These are phyloP conservation scores for Oreocharis arfaki DNA, from an alignment of 2,113 vertebrate species.

Conservation along the genomic window DNA sequence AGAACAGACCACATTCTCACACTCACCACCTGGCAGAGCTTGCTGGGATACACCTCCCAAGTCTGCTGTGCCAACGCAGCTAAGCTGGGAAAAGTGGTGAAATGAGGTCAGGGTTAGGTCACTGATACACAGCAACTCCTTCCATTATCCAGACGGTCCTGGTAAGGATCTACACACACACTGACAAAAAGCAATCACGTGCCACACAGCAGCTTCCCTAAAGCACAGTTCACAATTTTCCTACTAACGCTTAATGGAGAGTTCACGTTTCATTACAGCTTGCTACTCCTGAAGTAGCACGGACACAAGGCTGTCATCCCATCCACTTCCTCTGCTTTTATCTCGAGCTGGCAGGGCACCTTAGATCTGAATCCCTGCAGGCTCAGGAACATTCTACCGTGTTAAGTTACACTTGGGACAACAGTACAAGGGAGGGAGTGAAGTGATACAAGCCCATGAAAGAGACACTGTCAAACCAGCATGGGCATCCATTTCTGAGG, in stretches of 20 bases:
- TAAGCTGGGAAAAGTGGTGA: neutral
- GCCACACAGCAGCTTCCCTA: neutral
- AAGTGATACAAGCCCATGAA: neutral
- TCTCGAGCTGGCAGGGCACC: neutral
- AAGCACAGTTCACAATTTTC: neutral
- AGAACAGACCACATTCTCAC: neutral
- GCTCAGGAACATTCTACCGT: neutral
- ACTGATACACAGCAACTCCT: neutral
- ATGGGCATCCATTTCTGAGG: neutral
- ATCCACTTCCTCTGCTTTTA: neutral
- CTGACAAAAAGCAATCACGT: neutral
- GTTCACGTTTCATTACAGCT: neutral
- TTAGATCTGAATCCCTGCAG: neutral
- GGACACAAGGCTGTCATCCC: neutral
- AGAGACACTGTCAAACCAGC: neutral
- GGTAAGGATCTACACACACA: neutral
- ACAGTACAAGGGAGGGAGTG: neutral
- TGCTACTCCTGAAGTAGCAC: neutral
- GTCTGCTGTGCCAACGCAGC: neutral
- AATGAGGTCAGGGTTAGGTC: neutral
- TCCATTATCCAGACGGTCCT: neutral
- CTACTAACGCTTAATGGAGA: neutral
- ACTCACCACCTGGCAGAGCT: neutral
- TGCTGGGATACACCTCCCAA: neutral
- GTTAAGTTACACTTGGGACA: neutral